Evolutionary conservation across 2,113 vertebrate species (phyloP).

Genomic region (Zingel zingel): DNA sequence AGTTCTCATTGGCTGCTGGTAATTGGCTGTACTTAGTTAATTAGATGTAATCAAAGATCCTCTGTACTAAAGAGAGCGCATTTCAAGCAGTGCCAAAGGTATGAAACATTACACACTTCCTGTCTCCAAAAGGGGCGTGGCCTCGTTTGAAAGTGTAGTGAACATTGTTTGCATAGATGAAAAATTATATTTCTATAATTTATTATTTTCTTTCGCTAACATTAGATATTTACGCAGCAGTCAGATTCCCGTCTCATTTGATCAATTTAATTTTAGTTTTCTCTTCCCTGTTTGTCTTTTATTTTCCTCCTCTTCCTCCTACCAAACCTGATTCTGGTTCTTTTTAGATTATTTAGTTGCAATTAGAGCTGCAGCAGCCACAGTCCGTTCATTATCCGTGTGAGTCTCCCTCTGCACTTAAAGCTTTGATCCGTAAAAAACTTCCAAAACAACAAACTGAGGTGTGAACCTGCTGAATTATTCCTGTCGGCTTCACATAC

Average conservation of each 20-base stretch:
- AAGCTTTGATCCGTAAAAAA: conserved; percentile 73
- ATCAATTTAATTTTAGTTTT: neutral
- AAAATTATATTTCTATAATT: too few relatives aligned
- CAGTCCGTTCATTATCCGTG: conserved; percentile 95
- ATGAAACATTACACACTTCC: too few relatives aligned
- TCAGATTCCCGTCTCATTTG: neutral
- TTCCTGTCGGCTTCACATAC: conserved; percentile 34
- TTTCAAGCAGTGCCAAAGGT: too few relatives aligned
- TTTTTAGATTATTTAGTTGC: conserved; percentile 74
- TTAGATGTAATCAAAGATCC: conserved; percentile 64
- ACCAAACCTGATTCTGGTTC: conserved; percentile 54
- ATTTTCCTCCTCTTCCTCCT: neutral
- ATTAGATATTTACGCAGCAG: too few relatives aligned
- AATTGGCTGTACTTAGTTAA: conserved; percentile 78
- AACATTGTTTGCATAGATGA: too few relatives aligned
- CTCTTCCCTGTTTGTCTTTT: neutral
- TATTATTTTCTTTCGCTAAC: too few relatives aligned
- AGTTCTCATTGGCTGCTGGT: conserved; percentile 71
- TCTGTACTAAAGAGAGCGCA: neutral
- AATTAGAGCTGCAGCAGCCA: conserved; percentile 75
- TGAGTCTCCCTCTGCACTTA: conserved; percentile 74
- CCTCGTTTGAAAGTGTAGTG: too few relatives aligned
- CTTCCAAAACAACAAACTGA: conserved; percentile 58
- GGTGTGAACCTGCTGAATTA: conserved; percentile 59
- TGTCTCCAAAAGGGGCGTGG: too few relatives aligned